Percentiles rank a stretch among this genome's conserved stretches.
Conservation (phyloP, 35 echinoderm and acorn worm genomes). For the Apostichopus japonicus region DNA sequence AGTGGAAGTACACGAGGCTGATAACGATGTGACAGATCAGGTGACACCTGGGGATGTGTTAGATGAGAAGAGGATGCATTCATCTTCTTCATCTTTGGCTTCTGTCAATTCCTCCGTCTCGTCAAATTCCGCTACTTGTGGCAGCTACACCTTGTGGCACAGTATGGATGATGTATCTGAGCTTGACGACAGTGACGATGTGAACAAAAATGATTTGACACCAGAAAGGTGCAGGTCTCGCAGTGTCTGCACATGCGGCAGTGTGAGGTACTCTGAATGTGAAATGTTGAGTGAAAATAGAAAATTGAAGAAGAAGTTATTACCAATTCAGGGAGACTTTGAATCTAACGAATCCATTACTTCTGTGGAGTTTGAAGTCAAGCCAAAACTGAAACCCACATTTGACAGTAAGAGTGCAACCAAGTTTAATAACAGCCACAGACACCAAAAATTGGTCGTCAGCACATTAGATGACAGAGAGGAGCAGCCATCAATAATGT, state of each 20-base stretch:
- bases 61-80: constrained; percentile 4
- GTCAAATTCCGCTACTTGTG: background rate
- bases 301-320: background rate
- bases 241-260: background rate
- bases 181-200: background rate
- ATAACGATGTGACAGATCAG: background rate
- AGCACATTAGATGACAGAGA: too few species aligned
- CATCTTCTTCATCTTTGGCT: background rate
- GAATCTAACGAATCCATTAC: constrained; percentile 26
- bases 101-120: background rate
- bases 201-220: constrained; percentile 13
- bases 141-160: constrained; percentile 30
- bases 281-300: background rate
- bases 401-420: background rate
- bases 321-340: constrained; percentile 19
- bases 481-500: too few species aligned
- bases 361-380: constrained; percentile 28
- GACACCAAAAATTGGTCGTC: too few species aligned
- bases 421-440: too few species aligned
- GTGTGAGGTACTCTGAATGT: background rate
- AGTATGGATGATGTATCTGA: background rate
- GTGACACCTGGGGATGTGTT: background rate
- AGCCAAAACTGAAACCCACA: background rate
- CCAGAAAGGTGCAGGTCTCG: background rate
- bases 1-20: background rate